Evolutionary conservation across 2,113 vertebrate genomes (phyloP).

Genomic region (Lontra canadensis): DNA sequence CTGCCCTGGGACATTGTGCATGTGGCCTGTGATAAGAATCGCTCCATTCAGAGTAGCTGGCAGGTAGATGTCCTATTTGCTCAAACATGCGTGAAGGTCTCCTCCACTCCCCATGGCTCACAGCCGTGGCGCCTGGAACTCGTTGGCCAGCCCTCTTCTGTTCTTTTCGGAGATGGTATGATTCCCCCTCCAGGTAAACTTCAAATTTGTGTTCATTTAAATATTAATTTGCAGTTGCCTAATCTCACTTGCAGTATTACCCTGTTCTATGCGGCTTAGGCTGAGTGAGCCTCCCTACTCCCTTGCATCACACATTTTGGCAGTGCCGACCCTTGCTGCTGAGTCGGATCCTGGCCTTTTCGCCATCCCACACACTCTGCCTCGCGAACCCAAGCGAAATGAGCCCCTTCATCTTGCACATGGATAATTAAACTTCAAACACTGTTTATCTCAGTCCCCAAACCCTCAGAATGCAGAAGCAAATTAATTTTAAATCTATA

Average conservation of each 20-base stretch:
- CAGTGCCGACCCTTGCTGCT: constrained; percentile 75
- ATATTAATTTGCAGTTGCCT: constrained; percentile 81
- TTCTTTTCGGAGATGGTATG: constrained; percentile 52
- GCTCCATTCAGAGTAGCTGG: not conserved
- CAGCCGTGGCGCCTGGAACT: not conserved
- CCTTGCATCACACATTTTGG: constrained; percentile 77
- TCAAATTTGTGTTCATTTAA: constrained; percentile 73
- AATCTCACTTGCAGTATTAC: constrained; percentile 45
- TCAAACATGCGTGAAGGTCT: constrained; percentile 54
- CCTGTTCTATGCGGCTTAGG: constrained; percentile 72
- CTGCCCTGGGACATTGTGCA: constrained; percentile 31
- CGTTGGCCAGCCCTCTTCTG: constrained; percentile 30
- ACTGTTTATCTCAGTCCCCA: constrained; percentile 85
- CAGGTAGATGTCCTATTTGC: constrained; percentile 37
- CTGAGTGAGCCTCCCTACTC: constrained; percentile 73
- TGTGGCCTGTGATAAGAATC: constrained; percentile 65
- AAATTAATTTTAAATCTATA: constrained; percentile 89
- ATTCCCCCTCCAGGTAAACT: constrained; percentile 72
- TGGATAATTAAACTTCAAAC: constrained; percentile 89
- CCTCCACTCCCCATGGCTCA: not conserved
- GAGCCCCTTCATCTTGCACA: constrained; percentile 83
- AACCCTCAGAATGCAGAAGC: constrained; percentile 84
- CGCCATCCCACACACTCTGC: constrained; percentile 68
- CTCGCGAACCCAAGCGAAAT: constrained; percentile 81
- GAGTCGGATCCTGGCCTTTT: constrained; percentile 34